phyloP scores from a whole-genome alignment of 2,113 vertebrate species.

The Plestiodon gilberti region DNA sequence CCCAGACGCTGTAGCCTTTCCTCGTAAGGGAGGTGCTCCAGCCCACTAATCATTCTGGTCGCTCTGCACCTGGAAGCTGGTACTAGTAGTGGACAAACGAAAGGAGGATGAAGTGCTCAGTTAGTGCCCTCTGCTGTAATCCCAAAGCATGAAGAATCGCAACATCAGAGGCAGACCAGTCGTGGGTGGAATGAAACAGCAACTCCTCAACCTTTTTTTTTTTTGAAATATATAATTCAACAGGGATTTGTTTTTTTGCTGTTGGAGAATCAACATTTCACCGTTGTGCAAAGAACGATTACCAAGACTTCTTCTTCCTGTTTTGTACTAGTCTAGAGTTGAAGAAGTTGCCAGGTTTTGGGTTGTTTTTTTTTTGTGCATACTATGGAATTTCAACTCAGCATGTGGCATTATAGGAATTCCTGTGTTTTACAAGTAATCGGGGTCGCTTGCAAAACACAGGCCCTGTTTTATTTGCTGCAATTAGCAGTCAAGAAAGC shows the following conservation, averaged over 20 bases:
- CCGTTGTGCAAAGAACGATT: background rate
- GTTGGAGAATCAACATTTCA: background rate
- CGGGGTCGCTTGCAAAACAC: conserved; percentile 52
- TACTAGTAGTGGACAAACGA: background rate
- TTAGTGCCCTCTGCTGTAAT: background rate
- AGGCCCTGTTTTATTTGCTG: conserved; percentile 51
- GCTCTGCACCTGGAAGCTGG: no score
- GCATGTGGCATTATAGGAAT: conserved; percentile 41
- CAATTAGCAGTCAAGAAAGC: conserved; percentile 61
- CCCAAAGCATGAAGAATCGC: background rate
- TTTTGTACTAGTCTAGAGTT: background rate
- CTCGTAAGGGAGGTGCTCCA: no score
- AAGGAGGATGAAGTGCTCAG: background rate
- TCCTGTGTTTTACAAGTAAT: conserved; percentile 67
- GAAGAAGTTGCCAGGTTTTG: conserved; percentile 40
- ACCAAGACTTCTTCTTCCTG: background rate
- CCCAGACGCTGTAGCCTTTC: no score
- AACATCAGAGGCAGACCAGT: no score
- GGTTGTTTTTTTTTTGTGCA: no score
- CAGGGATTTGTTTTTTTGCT: background rate
- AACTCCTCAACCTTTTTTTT: background rate
- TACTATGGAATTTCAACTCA: conserved; percentile 62
- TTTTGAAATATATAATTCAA: background rate
- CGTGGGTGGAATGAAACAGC: no score
- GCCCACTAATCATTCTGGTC: no score